phyloP scores from a whole-genome alignment of 2,888 invertebrate species.

The Caenorhabditis panamensis region DNA sequence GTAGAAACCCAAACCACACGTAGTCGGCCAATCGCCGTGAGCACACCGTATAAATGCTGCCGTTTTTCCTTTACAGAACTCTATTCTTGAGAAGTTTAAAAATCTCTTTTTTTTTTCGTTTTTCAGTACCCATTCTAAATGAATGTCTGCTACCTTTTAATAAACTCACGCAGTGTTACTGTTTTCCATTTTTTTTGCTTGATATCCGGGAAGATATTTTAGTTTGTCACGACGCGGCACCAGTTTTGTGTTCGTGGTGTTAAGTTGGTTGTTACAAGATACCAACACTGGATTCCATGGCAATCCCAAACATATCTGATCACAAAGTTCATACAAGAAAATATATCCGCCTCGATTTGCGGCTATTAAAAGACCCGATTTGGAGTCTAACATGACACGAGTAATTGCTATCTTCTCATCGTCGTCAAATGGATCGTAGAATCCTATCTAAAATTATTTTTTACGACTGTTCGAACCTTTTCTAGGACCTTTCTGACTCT shows the following conservation, averaged over 20 bases:
- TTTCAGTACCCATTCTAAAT: no score
- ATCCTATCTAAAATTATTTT: slow-evolving; percentile 9
- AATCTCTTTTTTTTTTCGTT: no score
- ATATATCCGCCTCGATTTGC: slow-evolving; percentile 52
- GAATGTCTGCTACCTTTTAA: no score
- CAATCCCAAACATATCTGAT: background rate
- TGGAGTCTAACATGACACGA: slow-evolving; percentile 22
- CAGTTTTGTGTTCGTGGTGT: background rate
- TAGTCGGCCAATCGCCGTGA: no score
- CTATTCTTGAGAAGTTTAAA: no score
- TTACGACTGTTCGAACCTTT: background rate
- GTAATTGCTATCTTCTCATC: slow-evolving; percentile 42
- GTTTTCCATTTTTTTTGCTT: slow-evolving; percentile 20
- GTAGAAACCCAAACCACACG: no score
- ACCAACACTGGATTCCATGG: background rate
- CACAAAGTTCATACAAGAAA: slow-evolving; percentile 34
- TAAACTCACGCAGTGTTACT: slow-evolving; percentile 31
- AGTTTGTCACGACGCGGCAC: background rate
- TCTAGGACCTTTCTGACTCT: background rate
- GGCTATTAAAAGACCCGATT: slow-evolving; percentile 35
- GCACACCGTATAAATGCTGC: no score
- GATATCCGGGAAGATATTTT: slow-evolving; percentile 30
- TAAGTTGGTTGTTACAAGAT: background rate
- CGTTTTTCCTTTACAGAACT: no score
- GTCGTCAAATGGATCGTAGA: slow-evolving; percentile 54